Conservation (phyloP, 2,113 vertebrate genomes). For the Taxidea taxus region DNA sequence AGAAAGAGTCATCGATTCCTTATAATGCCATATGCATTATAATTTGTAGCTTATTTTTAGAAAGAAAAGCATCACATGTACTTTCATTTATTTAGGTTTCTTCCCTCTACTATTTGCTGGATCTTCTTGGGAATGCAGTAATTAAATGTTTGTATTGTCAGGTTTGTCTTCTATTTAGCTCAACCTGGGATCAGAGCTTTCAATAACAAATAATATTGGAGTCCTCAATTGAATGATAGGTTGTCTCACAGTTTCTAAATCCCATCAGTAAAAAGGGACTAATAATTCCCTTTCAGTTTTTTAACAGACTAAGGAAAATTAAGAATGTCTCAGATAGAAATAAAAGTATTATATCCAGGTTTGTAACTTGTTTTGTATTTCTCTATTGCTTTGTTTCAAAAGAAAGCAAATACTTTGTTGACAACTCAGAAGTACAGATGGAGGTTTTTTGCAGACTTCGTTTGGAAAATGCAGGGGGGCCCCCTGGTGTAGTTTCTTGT, state of each 20-base stretch:
- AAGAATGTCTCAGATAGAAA: background rate
- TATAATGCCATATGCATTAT: background rate
- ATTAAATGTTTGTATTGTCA: slow-evolving; percentile 11
- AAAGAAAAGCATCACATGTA: background rate
- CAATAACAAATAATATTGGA: background rate
- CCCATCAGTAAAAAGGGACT: background rate
- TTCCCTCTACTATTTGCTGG: background rate
- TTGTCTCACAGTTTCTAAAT: background rate
- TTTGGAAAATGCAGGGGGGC: background rate
- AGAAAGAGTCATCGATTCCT: background rate
- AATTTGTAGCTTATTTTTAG: background rate
- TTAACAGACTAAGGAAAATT: background rate
- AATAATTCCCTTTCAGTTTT: background rate
- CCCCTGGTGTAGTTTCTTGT: slow-evolving; percentile 14
- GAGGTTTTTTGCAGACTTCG: background rate
- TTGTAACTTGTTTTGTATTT: background rate
- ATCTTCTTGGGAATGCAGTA: background rate
- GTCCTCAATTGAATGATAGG: background rate
- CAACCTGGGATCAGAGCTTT: background rate
- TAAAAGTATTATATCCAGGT: background rate
- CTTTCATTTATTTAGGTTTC: background rate
- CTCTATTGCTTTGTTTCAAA: background rate
- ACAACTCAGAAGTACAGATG: background rate
- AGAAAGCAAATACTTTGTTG: background rate
- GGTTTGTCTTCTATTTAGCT: slow-evolving; percentile 7